Percentiles rank a stretch among this genome's conserved stretches.
Evolutionary conservation across 2,888 invertebrate genomes (phyloP).

Genomic region (Macaria liturata): DNA sequence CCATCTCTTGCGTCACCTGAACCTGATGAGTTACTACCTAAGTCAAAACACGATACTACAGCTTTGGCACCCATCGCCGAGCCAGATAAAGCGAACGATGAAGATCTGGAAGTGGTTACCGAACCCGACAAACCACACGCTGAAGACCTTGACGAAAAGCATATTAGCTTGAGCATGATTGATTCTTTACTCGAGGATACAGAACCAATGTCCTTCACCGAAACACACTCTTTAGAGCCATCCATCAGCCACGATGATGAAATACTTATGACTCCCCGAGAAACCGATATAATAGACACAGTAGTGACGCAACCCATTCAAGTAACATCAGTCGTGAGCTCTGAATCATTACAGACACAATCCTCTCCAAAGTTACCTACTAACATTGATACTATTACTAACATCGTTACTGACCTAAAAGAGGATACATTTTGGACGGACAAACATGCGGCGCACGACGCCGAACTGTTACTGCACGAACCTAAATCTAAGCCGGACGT

Average conservation of each 20-base stretch:
- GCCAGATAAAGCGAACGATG: constrained; percentile 27
- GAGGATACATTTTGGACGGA: constrained; percentile 84
- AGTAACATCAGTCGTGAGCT: constrained; percentile 16
- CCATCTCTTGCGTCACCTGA: constrained; percentile 67
- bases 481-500: constrained; percentile 45
- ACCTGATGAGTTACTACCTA: constrained; percentile 47
- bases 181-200: constrained; percentile 57
- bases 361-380: constrained; percentile 37
- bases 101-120: constrained; percentile 8
- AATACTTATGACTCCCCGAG: constrained; percentile 42
- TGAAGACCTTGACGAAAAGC: constrained; percentile 49
- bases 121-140: constrained; percentile 26
- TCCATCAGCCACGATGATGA: constrained; percentile 44
- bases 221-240: constrained; percentile 45
- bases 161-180: constrained; percentile 59
- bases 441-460: constrained; percentile 83
- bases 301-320: constrained; percentile 20
- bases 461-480: constrained; percentile 70
- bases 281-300: constrained; percentile 40
- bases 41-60: constrained; percentile 17
- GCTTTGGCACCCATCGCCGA: constrained; percentile 10
- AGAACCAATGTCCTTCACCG: constrained; percentile 45
- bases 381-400: constrained; percentile 61
- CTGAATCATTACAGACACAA: constrained; percentile 21
- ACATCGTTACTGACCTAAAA: constrained; percentile 61